A percentile compares a stretch with the other conserved stretches of the same genome.
These are phyloP conservation scores for Cryptoblepharus egeriae DNA, from an alignment of 2,797 vertebrate species.

Conservation along the genomic window DNA sequence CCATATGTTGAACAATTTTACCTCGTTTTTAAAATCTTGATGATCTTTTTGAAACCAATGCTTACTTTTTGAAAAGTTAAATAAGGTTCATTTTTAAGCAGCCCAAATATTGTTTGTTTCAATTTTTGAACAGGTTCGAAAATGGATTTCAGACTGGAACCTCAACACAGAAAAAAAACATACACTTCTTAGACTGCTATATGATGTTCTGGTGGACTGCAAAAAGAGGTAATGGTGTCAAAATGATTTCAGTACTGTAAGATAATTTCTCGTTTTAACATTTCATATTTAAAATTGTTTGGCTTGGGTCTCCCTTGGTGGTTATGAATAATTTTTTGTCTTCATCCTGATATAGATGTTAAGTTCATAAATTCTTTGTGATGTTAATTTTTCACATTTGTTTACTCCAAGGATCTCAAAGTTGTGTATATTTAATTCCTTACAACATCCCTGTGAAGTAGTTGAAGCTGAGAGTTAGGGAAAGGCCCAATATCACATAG, in stretches of 20 bases:
- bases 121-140: conserved; percentile 84
- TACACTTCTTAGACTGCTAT: conserved; percentile 90
- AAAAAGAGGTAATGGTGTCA: conserved; percentile 99
- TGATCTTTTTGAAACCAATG: not conserved
- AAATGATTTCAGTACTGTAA: too few relatives aligned
- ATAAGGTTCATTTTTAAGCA: conserved; percentile 6
- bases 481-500: too few relatives aligned
- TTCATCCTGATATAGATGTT: not conserved
- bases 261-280: not conserved
- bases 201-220: conserved; percentile 96
- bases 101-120: not conserved
- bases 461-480: too few relatives aligned
- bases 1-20: not conserved
- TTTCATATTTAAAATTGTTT: conserved; percentile 29
- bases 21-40: not conserved
- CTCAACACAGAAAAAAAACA: conserved; percentile 96
- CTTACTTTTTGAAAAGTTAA: not conserved
- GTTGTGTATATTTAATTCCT: too few relatives aligned
- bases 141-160: conserved; percentile 98
- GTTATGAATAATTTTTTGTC: conserved; percentile 15
- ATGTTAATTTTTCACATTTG: too few relatives aligned
- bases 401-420: too few relatives aligned
- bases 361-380: too few relatives aligned
- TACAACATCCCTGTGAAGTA: too few relatives aligned
- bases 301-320: not conserved